Base-by-base conservation (phyloP, 30 jellyfish, hydroid and myxozoan species). In the Turritopsis rubra region DNA sequence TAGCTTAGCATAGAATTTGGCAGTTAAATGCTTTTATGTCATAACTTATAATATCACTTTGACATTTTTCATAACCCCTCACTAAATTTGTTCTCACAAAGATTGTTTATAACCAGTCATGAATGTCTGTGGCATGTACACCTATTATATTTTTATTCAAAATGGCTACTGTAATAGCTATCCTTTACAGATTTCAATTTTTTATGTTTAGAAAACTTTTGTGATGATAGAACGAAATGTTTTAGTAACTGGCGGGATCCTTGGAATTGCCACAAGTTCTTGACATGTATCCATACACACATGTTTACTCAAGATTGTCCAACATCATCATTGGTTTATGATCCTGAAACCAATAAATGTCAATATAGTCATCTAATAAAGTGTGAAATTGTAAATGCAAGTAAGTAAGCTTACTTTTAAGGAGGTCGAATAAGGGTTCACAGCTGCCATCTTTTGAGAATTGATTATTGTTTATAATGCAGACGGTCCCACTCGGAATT, bases 201-300 rank as follows among this genome's bases (percentile, higher is more conserved):
- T 68, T 68, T 27, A 16, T 68, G 8, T 8, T 68, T 68, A 68
- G 77, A 68, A 68, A 68, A 68, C 19, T 68, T 68, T 27, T 68
- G 77, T 27, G 30, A 23, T 7, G 77, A 68, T 68, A 23, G 77
- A 68, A 68, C 28, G 30, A n/a, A n/a, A 27, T 68, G 77, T 0
- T 23, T 27, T 68, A n/a, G 77, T 19, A 68, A 68, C 19, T 68
- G 77, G 77, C 9, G 77, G 54, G 84, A 90, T 81, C 97, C 97
- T 21, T 90, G 97, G 97, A 86, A 83, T 71, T 90, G 97, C 75
- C 97, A 90, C 73, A 86, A 84, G 65, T 90, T 86, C 84, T 77
- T 86, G 21, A 54, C 95, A 8, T 90, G 97, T 75, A 85, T 18
- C 21, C 27, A 84, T 85, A 93, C 87, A 18, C 88, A 80, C n/a